Conservation (phyloP, 2,113 vertebrate genomes). For the Notechis scutatus region DNA sequence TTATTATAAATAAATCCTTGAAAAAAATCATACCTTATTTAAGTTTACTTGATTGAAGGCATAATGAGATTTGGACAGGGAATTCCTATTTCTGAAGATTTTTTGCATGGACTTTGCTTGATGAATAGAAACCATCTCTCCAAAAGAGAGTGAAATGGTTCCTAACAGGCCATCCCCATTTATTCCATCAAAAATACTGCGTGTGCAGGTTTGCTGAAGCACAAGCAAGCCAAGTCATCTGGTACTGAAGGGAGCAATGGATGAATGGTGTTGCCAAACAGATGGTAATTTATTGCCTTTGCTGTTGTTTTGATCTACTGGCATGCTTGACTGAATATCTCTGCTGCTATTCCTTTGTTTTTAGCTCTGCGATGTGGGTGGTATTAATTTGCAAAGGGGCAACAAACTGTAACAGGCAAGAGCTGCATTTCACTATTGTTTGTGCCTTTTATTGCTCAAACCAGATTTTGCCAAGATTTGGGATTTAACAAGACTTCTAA, state of each 20-base stretch:
- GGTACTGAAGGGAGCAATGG: conserved; percentile 16
- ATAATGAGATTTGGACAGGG: background rate
- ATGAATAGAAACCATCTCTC: background rate
- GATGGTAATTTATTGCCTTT: conserved; percentile 34
- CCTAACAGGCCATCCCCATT: background rate
- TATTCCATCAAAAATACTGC: conserved; percentile 5
- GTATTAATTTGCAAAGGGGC: background rate
- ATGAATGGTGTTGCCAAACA: conserved; percentile 25
- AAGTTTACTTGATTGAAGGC: background rate
- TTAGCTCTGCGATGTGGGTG: conserved; percentile 22
- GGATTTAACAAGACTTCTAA: background rate
- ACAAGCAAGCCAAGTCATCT: conserved; percentile 11
- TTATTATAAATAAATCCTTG: background rate
- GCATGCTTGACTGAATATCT: conserved; percentile 18
- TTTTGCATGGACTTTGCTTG: background rate
- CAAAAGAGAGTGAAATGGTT: background rate
- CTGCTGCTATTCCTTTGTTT: conserved; percentile 21
- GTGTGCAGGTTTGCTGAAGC: background rate
- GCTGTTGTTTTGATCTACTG: conserved; percentile 29
- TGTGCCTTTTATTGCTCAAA: background rate
- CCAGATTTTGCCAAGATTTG: background rate
- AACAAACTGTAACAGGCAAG: background rate
- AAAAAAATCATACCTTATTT: background rate
- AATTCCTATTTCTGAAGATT: background rate
- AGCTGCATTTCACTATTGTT: background rate